Evolutionary conservation across 2,888 invertebrate genomes (phyloP).

Genomic region (Sceliomorpha sp.): DNA sequence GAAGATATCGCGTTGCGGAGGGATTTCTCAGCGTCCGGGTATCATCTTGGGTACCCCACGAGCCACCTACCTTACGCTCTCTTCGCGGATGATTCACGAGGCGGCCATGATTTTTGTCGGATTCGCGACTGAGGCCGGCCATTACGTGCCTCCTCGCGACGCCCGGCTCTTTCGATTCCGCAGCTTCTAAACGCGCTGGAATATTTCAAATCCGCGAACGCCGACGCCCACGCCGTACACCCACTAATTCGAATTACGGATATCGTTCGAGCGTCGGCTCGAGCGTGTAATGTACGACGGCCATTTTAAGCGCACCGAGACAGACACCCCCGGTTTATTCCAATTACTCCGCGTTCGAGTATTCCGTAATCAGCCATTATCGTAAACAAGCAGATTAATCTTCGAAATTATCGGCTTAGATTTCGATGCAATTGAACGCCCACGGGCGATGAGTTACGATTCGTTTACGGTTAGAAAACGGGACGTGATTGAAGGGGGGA

Average conservation of each 20-base stretch:
- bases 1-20: too few relatives aligned
- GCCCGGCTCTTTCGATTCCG: conserved; percentile 34
- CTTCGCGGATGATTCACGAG: too few relatives aligned
- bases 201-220: conserved; percentile 56
- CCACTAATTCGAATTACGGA: conserved; percentile 43
- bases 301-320: conserved; percentile 15
- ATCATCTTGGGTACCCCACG: too few relatives aligned
- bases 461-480: too few relatives aligned
- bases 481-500: too few relatives aligned
- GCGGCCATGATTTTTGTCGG: too few relatives aligned
- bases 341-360: conserved; percentile 24
- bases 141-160: too few relatives aligned
- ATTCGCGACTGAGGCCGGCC: too few relatives aligned
- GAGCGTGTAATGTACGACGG: conserved; percentile 11
- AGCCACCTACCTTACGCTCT: too few relatives aligned
- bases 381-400: conserved; percentile 45
- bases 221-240: conserved; percentile 74
- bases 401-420: conserved; percentile 36
- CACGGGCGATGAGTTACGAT: too few relatives aligned
- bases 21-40: too few relatives aligned
- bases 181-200: conserved; percentile 49
- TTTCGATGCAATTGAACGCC: conserved; percentile 30
- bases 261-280: conserved; percentile 30
- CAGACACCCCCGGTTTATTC: conserved; percentile 33
- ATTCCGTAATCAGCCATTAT: conserved; percentile 31